Base-by-base conservation (phyloP, 2,113 vertebrate genomes). In the Peucedramus taeniatus region DNA sequence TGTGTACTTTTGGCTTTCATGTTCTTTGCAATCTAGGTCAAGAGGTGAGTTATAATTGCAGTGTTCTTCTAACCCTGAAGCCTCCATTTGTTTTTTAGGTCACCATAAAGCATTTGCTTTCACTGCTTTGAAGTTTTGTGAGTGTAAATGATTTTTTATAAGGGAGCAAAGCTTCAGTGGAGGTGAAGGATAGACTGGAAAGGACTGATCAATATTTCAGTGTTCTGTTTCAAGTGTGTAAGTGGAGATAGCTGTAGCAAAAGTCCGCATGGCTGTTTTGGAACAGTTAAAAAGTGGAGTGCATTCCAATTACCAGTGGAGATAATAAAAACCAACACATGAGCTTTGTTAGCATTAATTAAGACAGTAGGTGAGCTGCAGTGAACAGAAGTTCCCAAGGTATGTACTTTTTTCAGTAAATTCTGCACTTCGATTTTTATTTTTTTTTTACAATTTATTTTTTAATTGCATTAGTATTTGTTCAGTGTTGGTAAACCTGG, bases 1-100 rank as follows among this genome's bases (percentile, higher is more conserved):
- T 90, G 3, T 88, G 31, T 74, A 6, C 75, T 84, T 66, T 24
- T 42, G 71, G 42, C 87, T 91, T 85, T 81, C 39, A 31, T 7
- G 33, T 70, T 77, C 79, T 83, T 79, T 69, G 74, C 78, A 79
- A 82, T 94, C 50, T 96, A 65, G 93, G 95, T 95, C 87, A 95
- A 54, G 71, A 90, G 82, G 91, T 96, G 87, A 97, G 59, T 71
- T 96, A 1, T 59, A 80, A 93, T 95, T 93, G 90, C 75, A 61
- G 3, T 79, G 74, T 84, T 94, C 81, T 79, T 91, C 74, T 93
- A 87, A 91, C 82, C 74, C 64, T 6, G 3, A 83, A 93, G 68
- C 87, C 61, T 95, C 35, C 22, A 40, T 71, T 33, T 66, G 18
- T 95, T 95, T 91, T 93, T 65, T 71, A 89, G 95, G 93, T 94